Evolutionary conservation across 2,797 vertebrate genomes (phyloP).

Genomic region (Saxicola maurus): DNA sequence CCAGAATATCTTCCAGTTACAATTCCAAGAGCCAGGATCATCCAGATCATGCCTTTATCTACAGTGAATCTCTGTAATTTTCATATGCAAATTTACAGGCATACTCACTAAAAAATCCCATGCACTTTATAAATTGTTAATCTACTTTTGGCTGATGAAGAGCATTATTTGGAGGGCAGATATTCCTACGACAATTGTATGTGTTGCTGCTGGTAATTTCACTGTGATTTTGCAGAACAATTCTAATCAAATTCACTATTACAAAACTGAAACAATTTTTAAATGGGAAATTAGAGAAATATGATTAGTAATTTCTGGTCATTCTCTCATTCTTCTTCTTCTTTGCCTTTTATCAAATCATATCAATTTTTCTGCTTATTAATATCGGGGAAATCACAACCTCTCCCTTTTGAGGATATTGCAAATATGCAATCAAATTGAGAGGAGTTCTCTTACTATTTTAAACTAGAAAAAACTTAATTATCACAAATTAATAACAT

Average conservation of each 20-base stretch:
- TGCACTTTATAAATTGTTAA: neutral
- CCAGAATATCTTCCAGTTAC: neutral
- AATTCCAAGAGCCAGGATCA: accelerated
- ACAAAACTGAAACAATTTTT: neutral
- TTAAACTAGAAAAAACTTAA: neutral
- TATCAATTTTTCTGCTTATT: neutral
- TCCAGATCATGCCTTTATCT: neutral
- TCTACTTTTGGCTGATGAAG: neutral
- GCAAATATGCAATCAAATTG: neutral
- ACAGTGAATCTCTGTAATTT: neutral
- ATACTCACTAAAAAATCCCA: neutral
- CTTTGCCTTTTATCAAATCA: neutral
- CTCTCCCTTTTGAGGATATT: neutral
- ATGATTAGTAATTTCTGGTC: neutral
- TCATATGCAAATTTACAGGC: neutral
- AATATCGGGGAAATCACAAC: neutral
- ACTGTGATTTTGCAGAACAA: neutral
- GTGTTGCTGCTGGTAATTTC: neutral
- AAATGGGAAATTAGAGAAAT: neutral
- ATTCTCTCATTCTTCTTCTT: neutral
- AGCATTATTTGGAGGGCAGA: neutral
- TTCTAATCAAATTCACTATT: neutral
- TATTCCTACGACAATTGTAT: neutral
- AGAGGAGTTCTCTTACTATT: neutral
- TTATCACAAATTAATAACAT: neutral